These are phyloP conservation scores for Chorisops tibialis DNA, from an alignment of 2,888 invertebrate species.

Conservation along the genomic window DNA sequence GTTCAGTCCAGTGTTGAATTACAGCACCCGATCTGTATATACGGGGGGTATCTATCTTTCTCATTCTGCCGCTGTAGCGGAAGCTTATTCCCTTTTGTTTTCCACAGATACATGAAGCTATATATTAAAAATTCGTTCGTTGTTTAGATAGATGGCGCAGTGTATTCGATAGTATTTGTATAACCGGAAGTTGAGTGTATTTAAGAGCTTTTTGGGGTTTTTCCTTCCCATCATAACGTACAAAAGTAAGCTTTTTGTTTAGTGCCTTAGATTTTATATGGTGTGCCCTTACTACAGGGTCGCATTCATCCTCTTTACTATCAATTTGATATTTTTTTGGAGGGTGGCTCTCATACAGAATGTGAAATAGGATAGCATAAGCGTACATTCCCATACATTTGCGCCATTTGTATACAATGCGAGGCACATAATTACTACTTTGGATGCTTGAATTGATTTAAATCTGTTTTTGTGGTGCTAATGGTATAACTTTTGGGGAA, in stretches of 20 bases:
- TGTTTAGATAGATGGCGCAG: constrained; percentile 14
- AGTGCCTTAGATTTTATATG: too few relatives aligned
- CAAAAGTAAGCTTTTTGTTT: constrained; percentile 4
- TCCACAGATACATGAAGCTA: neutral
- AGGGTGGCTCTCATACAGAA: neutral
- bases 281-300: neutral
- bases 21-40: constrained; percentile 14
- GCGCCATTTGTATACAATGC: neutral
- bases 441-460: constrained; percentile 35
- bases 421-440: constrained; percentile 31
- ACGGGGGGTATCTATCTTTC: constrained; percentile 11
- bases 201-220: constrained; percentile 17
- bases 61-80: constrained; percentile 1
- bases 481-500: constrained; percentile 33
- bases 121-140: neutral
- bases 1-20: constrained; percentile 25
- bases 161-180: constrained; percentile 20
- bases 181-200: constrained; percentile 23
- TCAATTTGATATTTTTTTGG: neutral
- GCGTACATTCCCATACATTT: neutral
- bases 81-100: constrained; percentile 18
- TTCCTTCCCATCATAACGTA: neutral
- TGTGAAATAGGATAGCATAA: neutral
- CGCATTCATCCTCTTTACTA: neutral
- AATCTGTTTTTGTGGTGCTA: constrained; percentile 35